A percentile compares a stretch with the other conserved stretches of the same genome.
These are phyloP conservation scores for Entomobrya multifasciata DNA, from an alignment of 2,888 invertebrate species.

Conservation along the genomic window DNA sequence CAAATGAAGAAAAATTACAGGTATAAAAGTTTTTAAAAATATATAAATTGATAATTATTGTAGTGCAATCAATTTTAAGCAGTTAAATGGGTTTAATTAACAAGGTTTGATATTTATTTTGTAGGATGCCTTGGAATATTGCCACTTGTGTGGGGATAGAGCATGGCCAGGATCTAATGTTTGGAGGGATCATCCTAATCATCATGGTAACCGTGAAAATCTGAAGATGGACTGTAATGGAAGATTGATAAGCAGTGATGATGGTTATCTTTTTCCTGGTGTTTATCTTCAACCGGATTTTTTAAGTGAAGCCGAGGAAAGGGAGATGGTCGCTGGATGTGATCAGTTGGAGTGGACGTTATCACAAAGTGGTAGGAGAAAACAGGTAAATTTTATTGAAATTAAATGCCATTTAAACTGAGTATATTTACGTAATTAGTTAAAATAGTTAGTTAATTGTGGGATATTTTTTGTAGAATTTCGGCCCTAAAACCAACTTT, in stretches of 20 bases:
- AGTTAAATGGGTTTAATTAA: too few species aligned
- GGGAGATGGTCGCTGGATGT: too few species aligned
- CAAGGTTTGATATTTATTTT: conserved; percentile 19
- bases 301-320: conserved; percentile 80
- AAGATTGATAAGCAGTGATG: too few species aligned
- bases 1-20: conserved; percentile 79
- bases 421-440: neutral
- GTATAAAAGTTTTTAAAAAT: too few species aligned
- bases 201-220: conserved; percentile 84
- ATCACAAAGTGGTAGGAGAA: conserved; percentile 96
- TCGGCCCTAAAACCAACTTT: conserved; percentile 99
- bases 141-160: conserved; percentile 88
- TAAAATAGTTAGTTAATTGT: neutral
- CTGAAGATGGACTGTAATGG: too few species aligned
- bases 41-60: too few species aligned
- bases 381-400: too few species aligned
- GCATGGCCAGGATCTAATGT: conserved; percentile 89
- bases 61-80: too few species aligned
- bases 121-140: conserved; percentile 86
- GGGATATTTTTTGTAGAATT: conserved; percentile 86
- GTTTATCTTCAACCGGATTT: conserved; percentile 37
- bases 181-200: conserved; percentile 86
- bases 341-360: too few species aligned
- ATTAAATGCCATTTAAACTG: conserved; percentile 23
- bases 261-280: conserved; percentile 27